Percentiles rank a stretch among this genome's conserved stretches.
Evolutionary conservation across 2,797 vertebrate species (phyloP).

Genomic region (Eleutherodactylus coqui): DNA sequence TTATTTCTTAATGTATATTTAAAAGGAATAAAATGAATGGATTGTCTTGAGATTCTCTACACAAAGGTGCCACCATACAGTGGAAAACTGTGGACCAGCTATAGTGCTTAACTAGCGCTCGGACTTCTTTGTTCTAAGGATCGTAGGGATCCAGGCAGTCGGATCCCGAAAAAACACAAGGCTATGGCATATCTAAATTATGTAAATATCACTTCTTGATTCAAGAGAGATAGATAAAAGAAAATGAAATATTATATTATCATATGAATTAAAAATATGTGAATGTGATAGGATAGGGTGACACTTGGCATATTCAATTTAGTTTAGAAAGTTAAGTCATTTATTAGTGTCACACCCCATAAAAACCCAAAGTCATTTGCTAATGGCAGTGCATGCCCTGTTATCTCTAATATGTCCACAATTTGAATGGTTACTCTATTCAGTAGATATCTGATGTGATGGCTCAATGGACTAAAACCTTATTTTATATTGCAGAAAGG

Average conservation of each 20-base stretch:
- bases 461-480: constrained; percentile 54
- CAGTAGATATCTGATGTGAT: constrained; percentile 55
- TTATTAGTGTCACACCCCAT: constrained; percentile 2
- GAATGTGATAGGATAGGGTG: neutral
- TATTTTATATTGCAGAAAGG: constrained; percentile 52
- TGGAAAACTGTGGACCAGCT: neutral
- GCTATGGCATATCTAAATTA: neutral
- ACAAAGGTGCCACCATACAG: no score
- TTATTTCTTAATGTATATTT: neutral
- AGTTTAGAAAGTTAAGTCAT: neutral
- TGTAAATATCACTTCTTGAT: neutral
- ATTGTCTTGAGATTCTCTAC: no score
- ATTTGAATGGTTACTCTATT: constrained; percentile 48
- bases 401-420: constrained; percentile 40
- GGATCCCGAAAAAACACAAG: no score
- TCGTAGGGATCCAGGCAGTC: no score
- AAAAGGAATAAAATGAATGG: no score
- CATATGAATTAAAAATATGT: neutral
- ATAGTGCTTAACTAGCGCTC: neutral
- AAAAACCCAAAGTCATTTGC: constrained; percentile 1
- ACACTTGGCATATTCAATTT: neutral
- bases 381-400: neutral
- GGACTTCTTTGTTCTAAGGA: no score
- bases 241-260: neutral
- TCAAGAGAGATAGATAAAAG: neutral